Base-by-base conservation (phyloP, 2,113 vertebrate species). In the Hystrix cristata region DNA sequence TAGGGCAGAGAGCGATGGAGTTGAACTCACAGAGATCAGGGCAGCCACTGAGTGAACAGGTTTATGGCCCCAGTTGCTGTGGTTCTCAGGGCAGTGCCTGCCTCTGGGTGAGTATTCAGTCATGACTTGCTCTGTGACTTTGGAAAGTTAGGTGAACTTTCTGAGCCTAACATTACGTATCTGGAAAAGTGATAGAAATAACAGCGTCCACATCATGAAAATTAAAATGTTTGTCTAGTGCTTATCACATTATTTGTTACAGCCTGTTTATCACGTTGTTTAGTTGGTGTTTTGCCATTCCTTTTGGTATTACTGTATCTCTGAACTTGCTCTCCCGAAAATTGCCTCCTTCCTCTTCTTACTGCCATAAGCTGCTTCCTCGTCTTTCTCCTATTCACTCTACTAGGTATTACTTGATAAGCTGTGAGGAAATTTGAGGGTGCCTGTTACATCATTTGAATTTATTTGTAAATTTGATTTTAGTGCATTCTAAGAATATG, bases 111-210 rank as follows among this genome's bases (percentile, higher is more conserved):
- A 87, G 34, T 87, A 16, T 95, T 93, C 59, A 67, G 1, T 74
- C 64, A 74, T 82, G 72, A 71, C 7, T 80, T 81, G 59, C 34
- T 83, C 71, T 65, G 27, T 95, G 64, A 80, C 76, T 93, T 94
- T 92, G 74, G 23, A 64, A 84, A 92, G 69, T 83, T 62, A 84
- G 5, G 19, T 76, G 38, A 95, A 84, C 51, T 72, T 94, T 95
- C n/a, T 81, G 80, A 93, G 59, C 34, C 60, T 67, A 43, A 65
- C 7, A 38, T 59, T 69, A 71, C 64, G 57, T 46, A 84, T 76
- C 18, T 84, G 92, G 81, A 95, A 93, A 78, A 91, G 87, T 60
- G 38, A 2, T 51, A 71, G 38, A 27, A 67, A 82, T 59, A 21
- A 34, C 38, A 80, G 7, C 53, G 65, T 90, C 69, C 74, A 29